Conservation (phyloP, 1,140 invertebrate species). For the Drosophila sp. region DNA sequence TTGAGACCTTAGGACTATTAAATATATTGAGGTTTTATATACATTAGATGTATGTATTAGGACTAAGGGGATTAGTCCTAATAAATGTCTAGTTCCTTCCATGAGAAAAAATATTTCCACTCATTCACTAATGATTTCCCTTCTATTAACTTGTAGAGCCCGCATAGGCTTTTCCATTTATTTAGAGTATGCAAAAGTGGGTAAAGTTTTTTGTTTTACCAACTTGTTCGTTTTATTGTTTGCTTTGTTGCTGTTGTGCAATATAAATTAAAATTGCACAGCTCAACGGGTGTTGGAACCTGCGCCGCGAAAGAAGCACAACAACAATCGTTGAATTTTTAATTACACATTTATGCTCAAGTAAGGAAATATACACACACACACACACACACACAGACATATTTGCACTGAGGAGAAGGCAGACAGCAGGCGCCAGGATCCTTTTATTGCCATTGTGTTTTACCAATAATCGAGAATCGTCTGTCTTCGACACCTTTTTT, state of each 20-base stretch:
- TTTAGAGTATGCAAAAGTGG: neutral
- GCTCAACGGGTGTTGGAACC: slow-evolving; percentile 25
- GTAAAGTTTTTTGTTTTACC: neutral
- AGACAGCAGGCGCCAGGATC: slow-evolving; percentile 24
- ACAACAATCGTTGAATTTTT: slow-evolving; percentile 54
- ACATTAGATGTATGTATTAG: too few species aligned
- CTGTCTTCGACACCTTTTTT: slow-evolving; percentile 60
- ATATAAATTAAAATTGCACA: slow-evolving; percentile 63
- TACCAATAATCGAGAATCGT: slow-evolving; percentile 30
- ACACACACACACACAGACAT: neutral
- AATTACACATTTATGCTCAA: slow-evolving; percentile 70
- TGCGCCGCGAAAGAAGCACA: slow-evolving; percentile 7
- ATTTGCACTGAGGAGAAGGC: slow-evolving; percentile 14
- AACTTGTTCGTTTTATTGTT: neutral
- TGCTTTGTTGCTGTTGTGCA: slow-evolving; percentile 25
- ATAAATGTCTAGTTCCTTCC: too few species aligned
- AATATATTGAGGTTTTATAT: too few species aligned
- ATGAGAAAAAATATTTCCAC: neutral
- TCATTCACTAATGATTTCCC: neutral
- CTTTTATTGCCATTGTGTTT: slow-evolving; percentile 26
- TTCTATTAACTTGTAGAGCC: neutral
- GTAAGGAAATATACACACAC: slow-evolving; percentile 32
- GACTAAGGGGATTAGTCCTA: too few species aligned
- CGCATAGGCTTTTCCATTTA: neutral
- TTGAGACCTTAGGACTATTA: too few species aligned